Evolutionary conservation across 2,888 invertebrate species (phyloP).

Genomic region (Lucinisca nassula): DNA sequence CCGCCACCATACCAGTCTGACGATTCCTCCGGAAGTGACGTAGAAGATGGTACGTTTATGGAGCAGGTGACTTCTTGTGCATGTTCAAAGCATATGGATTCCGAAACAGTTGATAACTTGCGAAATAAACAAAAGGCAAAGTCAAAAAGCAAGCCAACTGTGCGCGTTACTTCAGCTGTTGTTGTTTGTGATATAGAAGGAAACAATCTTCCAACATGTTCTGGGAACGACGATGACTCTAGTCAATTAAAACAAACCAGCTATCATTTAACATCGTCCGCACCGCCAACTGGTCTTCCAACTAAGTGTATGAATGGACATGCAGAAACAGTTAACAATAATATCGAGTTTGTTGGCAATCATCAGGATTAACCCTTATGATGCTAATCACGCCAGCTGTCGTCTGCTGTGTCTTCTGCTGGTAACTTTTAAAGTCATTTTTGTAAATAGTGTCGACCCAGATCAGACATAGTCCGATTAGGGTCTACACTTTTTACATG

Average conservation of each 20-base stretch:
- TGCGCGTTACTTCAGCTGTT: constrained; percentile 40
- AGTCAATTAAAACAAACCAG: constrained; percentile 44
- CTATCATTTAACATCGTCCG: constrained; percentile 41
- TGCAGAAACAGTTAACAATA: background rate
- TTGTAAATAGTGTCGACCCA: background rate
- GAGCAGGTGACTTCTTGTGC: background rate
- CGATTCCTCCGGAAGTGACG: constrained; percentile 43
- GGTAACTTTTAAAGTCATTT: background rate
- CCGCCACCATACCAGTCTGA: constrained; percentile 70
- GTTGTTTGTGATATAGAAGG: constrained; percentile 65
- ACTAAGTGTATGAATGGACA: background rate
- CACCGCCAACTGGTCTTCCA: background rate
- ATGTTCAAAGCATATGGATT: background rate
- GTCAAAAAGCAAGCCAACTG: background rate
- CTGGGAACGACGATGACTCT: background rate
- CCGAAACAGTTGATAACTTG: background rate
- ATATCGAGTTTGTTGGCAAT: background rate
- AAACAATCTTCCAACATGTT: constrained; percentile 12
- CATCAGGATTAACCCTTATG: too few species aligned
- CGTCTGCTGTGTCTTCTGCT: constrained; percentile 32
- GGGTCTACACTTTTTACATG: too few species aligned
- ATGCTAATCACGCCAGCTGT: too few species aligned
- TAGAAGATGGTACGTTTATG: constrained; percentile 7
- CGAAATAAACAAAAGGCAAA: background rate
- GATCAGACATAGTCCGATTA: too few species aligned